Conservation (phyloP, 2,113 vertebrate genomes). For the Steatornis caripensis region DNA sequence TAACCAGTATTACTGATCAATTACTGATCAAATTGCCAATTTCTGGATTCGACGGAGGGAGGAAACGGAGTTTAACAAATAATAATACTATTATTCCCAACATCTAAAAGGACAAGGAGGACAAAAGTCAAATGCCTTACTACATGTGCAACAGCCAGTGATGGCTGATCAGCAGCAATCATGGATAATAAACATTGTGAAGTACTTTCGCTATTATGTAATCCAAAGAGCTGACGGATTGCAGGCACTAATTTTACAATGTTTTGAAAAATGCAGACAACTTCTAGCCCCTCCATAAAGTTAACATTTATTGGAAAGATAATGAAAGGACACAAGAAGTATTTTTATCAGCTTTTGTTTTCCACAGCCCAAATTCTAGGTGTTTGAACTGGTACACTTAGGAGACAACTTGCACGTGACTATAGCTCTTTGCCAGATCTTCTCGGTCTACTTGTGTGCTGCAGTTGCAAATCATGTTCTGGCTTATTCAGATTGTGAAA, state of each 20-base stretch:
- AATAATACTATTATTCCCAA: background rate
- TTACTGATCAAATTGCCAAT: background rate
- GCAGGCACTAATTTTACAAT: background rate
- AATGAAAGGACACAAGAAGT: background rate
- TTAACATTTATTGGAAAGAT: background rate
- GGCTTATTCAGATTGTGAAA: background rate
- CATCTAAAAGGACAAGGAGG: background rate
- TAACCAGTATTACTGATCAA: background rate
- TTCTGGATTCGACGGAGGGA: background rate
- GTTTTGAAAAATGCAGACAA: background rate
- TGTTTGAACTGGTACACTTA: background rate
- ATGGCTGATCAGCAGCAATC: background rate
- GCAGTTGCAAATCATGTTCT: background rate
- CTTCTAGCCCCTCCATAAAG: background rate
- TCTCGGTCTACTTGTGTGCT: background rate
- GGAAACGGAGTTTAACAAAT: background rate
- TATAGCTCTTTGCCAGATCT: background rate
- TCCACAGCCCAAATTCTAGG: background rate
- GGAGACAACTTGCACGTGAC: background rate
- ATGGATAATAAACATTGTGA: background rate
- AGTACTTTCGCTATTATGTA: background rate
- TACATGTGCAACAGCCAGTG: background rate
- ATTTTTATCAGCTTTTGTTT: background rate
- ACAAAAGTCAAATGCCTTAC: background rate
- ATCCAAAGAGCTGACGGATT: background rate